phyloP scores from a whole-genome alignment of 2,888 invertebrate species.

The Zootermopsis nevadensis region DNA sequence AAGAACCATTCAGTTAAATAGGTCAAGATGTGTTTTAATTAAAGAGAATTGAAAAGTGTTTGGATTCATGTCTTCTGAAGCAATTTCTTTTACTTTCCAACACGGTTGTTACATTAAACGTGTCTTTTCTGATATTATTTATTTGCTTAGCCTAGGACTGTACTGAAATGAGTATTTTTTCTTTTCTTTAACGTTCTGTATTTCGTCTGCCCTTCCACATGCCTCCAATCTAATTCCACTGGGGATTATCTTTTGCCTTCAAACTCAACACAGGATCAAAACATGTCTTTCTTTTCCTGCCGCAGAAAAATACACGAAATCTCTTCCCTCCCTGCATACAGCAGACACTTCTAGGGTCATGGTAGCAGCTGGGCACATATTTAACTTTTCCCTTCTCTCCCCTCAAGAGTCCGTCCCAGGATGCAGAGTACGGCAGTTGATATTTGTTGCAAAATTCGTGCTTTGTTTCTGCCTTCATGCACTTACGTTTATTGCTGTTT shows the following conservation, averaged over 20 bases:
- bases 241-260: constrained; percentile 2
- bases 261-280: constrained; percentile 2
- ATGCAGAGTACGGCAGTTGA: neutral
- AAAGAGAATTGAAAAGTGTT: neutral
- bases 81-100: neutral
- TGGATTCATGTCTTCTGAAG: neutral
- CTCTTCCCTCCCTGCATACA: neutral
- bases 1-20: neutral
- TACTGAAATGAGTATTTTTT: neutral
- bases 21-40: neutral
- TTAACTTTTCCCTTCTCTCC: constrained; percentile 20
- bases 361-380: constrained; percentile 24
- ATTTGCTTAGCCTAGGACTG: neutral
- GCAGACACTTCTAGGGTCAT: neutral
- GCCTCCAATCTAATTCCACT: neutral
- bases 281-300: neutral
- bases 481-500: too few relatives aligned
- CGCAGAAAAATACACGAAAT: constrained; percentile 5
- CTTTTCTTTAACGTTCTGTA: neutral
- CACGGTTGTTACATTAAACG: neutral
- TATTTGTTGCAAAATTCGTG: neutral
- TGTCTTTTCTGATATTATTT: neutral
- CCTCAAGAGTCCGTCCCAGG: neutral
- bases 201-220: neutral
- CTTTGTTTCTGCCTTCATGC: neutral